Evolutionary conservation across 1,140 invertebrate species (phyloP), one percentile per base, ranked within the genome.

Genomic region (Drosophila sproati): DNA sequence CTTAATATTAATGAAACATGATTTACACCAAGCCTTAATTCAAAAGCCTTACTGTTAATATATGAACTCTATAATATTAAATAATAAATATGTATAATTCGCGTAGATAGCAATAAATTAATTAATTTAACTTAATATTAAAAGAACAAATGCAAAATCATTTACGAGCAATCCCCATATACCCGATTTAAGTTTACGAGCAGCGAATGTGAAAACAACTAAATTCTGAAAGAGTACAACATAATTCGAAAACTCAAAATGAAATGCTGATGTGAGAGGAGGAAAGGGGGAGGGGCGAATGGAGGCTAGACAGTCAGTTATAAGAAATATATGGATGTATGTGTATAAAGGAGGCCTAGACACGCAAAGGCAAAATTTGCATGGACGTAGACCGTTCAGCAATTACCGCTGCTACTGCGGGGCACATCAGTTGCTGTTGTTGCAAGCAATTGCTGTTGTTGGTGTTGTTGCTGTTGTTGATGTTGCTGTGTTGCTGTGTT

Each of bases 371-470:
- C 52, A 80, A 77, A 82, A 88, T 89, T 89, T 88, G 85, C 80
- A 88, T 88, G 71, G 56, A 62, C 2, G 32, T 41, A 55, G 41
- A 34, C 32, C 51, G 67, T 51, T 39, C 80, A 77, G 83, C 83
- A 87, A 87, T 87, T 87, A 87, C 83, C 60, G 83, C 59, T 62
- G 82, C 78, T 75, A 70, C 81, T 85, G 77, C 76, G 77, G 63
- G 82, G 67, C 82, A 78, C 76, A 86, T 86, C 71, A 76, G 81
- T 86, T 50, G 66, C 62, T 61, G 56, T 54, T 63, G 63, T 45
- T 76, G 61, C 37, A 59, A 55, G 50, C 37, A 32, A 28, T 43
- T 31, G 47, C 37, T 56, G 45, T 20, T 67, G 41, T 41, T 43
- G 51, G 3, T 12, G 41, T 8, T 2, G 41, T 41, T 43, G 51